phyloP scores from a whole-genome alignment of 1,140 invertebrate genomes.

The Trinorchestia longiramus region DNA sequence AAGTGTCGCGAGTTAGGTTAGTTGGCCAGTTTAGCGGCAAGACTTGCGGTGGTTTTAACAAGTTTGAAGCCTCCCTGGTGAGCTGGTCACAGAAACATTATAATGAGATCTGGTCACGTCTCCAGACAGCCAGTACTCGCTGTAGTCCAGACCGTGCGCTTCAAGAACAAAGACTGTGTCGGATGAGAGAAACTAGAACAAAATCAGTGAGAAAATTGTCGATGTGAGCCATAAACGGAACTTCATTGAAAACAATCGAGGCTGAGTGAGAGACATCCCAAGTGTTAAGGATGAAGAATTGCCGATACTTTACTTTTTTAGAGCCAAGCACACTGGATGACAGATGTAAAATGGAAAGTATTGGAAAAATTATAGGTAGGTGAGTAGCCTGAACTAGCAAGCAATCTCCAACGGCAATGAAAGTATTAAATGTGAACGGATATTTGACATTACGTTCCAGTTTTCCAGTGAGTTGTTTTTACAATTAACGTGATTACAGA shows the following conservation, averaged over 20 bases:
- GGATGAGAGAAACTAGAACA: neutral
- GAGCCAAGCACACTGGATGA: neutral
- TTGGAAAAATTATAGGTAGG: too few relatives aligned
- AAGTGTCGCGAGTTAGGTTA: conserved; percentile 24
- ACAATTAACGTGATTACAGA: too few relatives aligned
- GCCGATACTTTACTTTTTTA: neutral
- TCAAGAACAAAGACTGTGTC: neutral
- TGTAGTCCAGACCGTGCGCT: neutral
- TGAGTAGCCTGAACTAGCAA: too few relatives aligned
- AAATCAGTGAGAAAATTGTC: neutral
- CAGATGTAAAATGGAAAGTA: neutral
- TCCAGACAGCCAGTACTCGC: neutral
- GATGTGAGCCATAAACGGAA: neutral
- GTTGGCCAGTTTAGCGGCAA: conserved; percentile 50
- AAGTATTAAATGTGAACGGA: too few relatives aligned
- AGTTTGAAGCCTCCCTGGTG: conserved; percentile 37
- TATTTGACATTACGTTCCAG: too few relatives aligned
- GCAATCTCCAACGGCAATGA: neutral
- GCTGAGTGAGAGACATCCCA: neutral
- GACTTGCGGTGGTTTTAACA: conserved; percentile 40
- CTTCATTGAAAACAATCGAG: neutral
- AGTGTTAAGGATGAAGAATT: neutral
- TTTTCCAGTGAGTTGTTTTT: too few relatives aligned
- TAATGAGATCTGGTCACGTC: conserved; percentile 46
- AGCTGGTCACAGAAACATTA: conserved; percentile 9